Evolutionary conservation across 2,113 vertebrate genomes (phyloP).

Genomic region (Chelonoidis abingdonii): DNA sequence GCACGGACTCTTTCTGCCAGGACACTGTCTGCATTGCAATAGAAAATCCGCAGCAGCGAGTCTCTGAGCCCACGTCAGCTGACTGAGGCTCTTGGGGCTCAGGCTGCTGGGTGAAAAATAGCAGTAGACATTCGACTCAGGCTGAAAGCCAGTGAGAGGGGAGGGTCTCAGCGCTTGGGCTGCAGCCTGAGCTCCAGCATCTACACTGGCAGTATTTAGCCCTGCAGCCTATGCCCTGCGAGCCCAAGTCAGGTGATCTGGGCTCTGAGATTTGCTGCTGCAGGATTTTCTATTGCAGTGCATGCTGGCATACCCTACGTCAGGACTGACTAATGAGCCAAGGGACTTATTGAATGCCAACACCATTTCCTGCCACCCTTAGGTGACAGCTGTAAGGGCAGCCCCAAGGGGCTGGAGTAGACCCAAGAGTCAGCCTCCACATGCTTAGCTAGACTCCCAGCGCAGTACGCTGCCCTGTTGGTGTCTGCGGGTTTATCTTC

Average conservation of each 20-base stretch:
- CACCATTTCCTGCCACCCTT: neutral
- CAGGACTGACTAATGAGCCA: neutral
- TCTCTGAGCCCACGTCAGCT: neutral
- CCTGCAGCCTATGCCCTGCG: no score
- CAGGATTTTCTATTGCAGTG: neutral
- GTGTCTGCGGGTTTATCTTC: neutral
- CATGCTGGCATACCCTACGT: neutral
- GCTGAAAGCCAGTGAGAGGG: neutral
- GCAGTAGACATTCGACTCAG: neutral
- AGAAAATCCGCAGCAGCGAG: neutral
- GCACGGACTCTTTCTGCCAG: neutral
- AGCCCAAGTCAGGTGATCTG: neutral
- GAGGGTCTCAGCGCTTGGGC: neutral
- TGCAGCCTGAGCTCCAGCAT: no score
- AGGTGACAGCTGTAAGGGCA: neutral
- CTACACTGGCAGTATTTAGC: no score
- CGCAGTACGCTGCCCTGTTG: neutral
- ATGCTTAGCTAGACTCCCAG: neutral
- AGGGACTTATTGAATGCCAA: neutral
- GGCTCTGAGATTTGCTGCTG: neutral
- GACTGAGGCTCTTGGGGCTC: no score
- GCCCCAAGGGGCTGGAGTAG: neutral
- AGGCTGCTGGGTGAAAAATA: no score
- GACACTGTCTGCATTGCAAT: no score
- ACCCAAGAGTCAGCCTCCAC: neutral